Conservation (phyloP, 2,113 vertebrate species). For the Elgaria multicarinata region DNA sequence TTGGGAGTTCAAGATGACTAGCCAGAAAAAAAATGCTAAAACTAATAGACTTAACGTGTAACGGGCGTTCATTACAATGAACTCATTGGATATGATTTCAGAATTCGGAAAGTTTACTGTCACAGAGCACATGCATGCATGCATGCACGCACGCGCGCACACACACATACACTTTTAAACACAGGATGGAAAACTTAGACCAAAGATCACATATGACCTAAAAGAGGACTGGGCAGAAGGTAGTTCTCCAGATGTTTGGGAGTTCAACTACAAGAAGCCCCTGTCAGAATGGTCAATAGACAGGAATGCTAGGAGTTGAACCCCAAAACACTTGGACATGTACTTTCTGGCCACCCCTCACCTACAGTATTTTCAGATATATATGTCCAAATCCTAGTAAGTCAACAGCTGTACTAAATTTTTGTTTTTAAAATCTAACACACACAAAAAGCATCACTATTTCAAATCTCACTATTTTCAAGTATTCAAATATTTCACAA, state of each 20-base stretch:
- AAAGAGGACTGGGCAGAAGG: background rate
- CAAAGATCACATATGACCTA: background rate
- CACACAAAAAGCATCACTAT: background rate
- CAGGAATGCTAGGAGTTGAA: too few species aligned
- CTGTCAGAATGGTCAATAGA: too few species aligned
- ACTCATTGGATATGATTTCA: background rate
- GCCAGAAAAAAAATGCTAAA: background rate
- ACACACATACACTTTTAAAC: background rate
- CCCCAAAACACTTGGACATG: too few species aligned
- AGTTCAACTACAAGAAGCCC: too few species aligned
- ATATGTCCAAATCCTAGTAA: background rate
- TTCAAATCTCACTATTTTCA: background rate
- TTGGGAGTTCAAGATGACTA: background rate
- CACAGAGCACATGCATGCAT: background rate
- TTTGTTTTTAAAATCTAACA: constrained; percentile 1
- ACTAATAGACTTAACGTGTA: background rate
- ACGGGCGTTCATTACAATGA: background rate
- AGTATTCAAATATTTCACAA: background rate
- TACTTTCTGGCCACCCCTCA: background rate
- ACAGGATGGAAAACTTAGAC: background rate
- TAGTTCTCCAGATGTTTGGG: too few species aligned
- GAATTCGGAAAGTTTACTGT: background rate
- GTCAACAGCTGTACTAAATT: background rate
- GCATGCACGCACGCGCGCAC: background rate
- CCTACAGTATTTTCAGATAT: background rate